A percentile compares a stretch with the other conserved stretches of the same genome.
phyloP scores from a whole-genome alignment of 92 coral and sea anemone species.

The Actinostola sp. region DNA sequence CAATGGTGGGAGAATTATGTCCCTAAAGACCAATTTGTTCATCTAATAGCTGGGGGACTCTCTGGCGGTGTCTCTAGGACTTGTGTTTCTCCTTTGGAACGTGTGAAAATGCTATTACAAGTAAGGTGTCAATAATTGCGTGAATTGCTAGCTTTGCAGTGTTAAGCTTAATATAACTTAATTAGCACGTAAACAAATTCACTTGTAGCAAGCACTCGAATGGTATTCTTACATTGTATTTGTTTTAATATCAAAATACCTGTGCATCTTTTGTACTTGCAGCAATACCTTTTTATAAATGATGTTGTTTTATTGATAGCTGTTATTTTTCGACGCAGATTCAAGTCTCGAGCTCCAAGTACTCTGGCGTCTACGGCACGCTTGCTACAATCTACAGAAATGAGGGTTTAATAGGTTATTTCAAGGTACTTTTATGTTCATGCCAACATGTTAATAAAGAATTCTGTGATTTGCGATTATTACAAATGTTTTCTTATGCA shows the following conservation, averaged over 20 bases:
- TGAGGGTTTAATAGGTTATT: slow-evolving; percentile 72
- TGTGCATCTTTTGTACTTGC: not conserved
- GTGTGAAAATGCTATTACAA: slow-evolving; percentile 80
- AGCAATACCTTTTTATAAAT: no score
- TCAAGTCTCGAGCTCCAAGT: slow-evolving; percentile 64
- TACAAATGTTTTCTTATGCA: no score
- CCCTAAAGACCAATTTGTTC: slow-evolving; percentile 70
- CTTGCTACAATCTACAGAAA: slow-evolving; percentile 69
- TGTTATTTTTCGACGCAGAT: no score
- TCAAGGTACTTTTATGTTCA: no score
- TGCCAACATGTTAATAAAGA: no score
- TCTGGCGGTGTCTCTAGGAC: slow-evolving; percentile 85
- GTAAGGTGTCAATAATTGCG: slow-evolving; percentile 21
- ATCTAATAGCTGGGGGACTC: slow-evolving; percentile 72
- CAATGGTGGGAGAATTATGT: slow-evolving; percentile 58
- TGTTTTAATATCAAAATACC: not conserved
- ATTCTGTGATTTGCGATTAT: no score
- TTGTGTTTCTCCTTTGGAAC: slow-evolving; percentile 84
- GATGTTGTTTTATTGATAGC: no score
- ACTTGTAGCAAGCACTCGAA: not conserved
- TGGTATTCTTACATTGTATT: not conserved
- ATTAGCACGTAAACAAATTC: no score
- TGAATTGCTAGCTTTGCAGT: not conserved
- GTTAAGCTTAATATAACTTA: not conserved
- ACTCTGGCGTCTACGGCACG: slow-evolving; percentile 66